Evolutionary conservation across 1,140 invertebrate genomes (phyloP), one percentile per base, ranked within the genome.

Genomic region (Drosophila navojoa): DNA sequence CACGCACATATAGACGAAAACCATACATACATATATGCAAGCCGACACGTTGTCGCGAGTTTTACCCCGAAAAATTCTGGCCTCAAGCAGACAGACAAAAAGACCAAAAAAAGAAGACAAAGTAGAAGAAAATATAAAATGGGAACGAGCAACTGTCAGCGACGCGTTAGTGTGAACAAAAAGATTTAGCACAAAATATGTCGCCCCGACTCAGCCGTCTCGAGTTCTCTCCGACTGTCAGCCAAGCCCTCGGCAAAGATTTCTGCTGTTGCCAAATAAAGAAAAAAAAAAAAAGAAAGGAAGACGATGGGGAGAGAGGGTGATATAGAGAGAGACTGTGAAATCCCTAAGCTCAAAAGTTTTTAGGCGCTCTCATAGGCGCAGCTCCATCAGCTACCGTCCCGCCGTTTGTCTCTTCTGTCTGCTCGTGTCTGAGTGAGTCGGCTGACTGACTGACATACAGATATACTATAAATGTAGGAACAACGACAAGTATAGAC

Each of bases 161-260:
- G 45, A 49, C 62, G 76, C 73, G 84, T 89, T 87, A 77, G 84
- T 87, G 82, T 87, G 82, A 87, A 87, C 84, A 89, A 79, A 84
- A 87, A 87, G 82, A 87, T 82, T 87, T 89, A 79, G 73, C 82
- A 77, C 76, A 82, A 89, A 87, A 87, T 87, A 86, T 86, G 79
- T 86, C 76, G 76, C 57, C 57, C 53, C 62, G 55, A 11, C 73
- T 62, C 50, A 40, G 49, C 55, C 53, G 38, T 57, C 27, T 63
- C 42, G 27, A 42, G 49, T 57, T 52, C 58, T 64, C 55, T 38
- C 49, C 62, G 16, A 47, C 63, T 71, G 79, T 71, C 79, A 71
- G 64, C 69, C 52, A 40, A 11, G 35, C 61, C 76, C 47, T 19
- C 42, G 25, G 25, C 61, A 49, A 66, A 86, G 81, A 69, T 81